Conservation (phyloP, 2,797 vertebrate species). For the Gallinago nigripennis region DNA sequence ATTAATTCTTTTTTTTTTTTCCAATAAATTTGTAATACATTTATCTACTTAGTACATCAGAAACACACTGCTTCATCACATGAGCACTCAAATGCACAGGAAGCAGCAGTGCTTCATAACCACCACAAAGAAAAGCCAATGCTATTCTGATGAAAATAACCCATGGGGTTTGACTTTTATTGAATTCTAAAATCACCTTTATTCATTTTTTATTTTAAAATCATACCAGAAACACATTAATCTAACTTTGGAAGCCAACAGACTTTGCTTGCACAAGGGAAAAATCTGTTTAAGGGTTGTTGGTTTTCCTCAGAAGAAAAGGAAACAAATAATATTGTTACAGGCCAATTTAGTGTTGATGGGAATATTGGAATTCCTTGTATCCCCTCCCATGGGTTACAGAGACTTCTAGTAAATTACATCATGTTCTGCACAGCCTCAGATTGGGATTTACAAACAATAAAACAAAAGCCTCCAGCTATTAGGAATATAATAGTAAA, state of each 20-base stretch:
- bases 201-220: background rate
- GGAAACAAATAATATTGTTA: constrained; percentile 50
- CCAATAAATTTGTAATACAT: background rate
- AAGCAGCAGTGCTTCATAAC: background rate
- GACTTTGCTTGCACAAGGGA: background rate
- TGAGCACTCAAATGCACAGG: background rate
- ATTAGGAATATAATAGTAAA: background rate
- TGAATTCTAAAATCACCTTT: background rate
- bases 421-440: background rate
- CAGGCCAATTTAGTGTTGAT: constrained; percentile 9
- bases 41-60: background rate
- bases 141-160: background rate
- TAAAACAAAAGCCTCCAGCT: background rate
- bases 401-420: background rate
- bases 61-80: background rate
- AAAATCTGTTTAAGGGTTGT: constrained; percentile 9
- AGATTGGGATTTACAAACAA: constrained; percentile 3
- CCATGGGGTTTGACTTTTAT: background rate
- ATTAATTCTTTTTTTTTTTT: background rate
- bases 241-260: background rate
- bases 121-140: background rate
- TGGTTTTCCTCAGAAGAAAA: constrained; percentile 22
- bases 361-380: constrained; percentile 44
- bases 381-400: background rate
- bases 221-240: constrained; percentile 18